Conservation (phyloP, 2,113 vertebrate species). For the Oreochromis spilurus region DNA sequence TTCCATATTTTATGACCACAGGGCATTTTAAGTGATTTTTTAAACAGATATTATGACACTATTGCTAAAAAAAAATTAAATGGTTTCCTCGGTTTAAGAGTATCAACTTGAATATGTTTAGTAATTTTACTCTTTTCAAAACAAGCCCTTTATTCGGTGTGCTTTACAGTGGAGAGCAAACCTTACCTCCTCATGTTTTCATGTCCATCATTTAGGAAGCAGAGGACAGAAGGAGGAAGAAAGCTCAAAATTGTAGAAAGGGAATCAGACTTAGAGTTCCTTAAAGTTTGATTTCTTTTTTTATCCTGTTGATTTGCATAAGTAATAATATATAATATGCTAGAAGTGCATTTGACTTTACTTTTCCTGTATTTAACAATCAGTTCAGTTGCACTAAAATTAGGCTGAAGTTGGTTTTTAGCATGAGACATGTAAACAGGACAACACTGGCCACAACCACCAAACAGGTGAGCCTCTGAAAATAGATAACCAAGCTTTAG, state of each 20-base stretch:
- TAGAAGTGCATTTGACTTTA: neutral
- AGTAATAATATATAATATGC: neutral
- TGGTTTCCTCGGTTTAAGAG: neutral
- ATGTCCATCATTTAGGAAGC: neutral
- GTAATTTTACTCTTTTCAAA: neutral
- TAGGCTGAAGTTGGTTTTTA: accelerated
- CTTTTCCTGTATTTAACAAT: neutral
- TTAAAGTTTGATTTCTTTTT: neutral
- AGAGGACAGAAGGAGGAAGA: neutral
- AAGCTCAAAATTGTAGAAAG: neutral
- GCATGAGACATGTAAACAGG: neutral
- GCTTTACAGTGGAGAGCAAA: neutral
- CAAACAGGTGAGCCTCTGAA: neutral
- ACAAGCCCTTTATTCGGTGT: neutral
- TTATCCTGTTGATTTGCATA: neutral
- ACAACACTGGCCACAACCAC: neutral
- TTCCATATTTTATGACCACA: neutral
- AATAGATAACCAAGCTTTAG: neutral
- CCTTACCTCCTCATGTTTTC: accelerated
- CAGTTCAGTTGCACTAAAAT: neutral
- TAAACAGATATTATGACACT: neutral
- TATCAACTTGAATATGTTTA: neutral
- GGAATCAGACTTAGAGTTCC: neutral
- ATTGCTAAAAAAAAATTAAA: neutral
- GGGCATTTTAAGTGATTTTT: neutral